These are phyloP conservation scores for Dicycla oo DNA, from an alignment of 2,888 invertebrate species.

Conservation along the genomic window DNA sequence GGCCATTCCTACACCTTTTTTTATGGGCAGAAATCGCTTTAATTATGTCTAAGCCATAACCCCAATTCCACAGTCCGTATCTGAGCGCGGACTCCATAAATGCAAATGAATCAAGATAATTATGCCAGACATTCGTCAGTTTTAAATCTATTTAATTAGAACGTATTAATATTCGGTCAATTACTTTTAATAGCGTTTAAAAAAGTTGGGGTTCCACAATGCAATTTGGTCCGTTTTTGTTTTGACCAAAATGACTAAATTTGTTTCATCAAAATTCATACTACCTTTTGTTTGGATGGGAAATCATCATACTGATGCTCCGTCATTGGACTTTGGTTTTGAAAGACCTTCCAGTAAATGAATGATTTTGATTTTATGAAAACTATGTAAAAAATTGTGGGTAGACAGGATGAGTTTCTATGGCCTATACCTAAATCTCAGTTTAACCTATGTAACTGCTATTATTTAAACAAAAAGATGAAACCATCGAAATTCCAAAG, in stretches of 20 bases:
- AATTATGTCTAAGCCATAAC: conserved; percentile 25
- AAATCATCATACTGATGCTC: no score
- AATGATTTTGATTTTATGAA: not conserved
- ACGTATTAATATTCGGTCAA: not conserved
- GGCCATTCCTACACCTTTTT: conserved; percentile 20
- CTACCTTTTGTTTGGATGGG: no score
- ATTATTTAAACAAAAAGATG: conserved; percentile 3
- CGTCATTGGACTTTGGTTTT: not conserved
- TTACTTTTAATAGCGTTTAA: not conserved
- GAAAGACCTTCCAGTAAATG: not conserved
- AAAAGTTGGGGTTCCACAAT: not conserved
- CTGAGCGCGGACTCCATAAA: conserved; percentile 6
- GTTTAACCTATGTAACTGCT: not conserved
- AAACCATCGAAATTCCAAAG: conserved; percentile 26
- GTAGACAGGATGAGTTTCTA: not conserved
- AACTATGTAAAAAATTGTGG: not conserved
- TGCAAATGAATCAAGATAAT: conserved; percentile 17
- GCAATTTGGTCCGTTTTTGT: not conserved
- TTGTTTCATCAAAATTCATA: not conserved
- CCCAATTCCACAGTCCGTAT: conserved; percentile 17
- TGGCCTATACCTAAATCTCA: not conserved
- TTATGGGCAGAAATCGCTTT: conserved; percentile 9
- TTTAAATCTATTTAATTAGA: conserved; percentile 6
- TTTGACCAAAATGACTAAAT: not conserved
- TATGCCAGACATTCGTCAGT: not conserved